Base-by-base conservation (phyloP, 2,113 vertebrate genomes). In the Grammomys dolichurus region DNA sequence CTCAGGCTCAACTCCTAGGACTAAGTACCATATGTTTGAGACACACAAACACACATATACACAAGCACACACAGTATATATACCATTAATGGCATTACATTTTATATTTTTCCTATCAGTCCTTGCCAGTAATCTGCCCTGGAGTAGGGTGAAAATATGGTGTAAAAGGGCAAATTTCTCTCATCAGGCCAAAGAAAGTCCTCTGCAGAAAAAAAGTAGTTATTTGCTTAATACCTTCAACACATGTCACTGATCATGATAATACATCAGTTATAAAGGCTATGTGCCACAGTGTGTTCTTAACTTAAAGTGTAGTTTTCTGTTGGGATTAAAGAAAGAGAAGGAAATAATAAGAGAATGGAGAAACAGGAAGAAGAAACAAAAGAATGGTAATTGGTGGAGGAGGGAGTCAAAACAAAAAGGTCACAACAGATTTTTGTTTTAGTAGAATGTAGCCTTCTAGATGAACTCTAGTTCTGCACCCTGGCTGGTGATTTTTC, bases 401-500 rank as follows among this genome's bases (percentile, higher is more conserved):
- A 13, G 72, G 0, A 5, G 5, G 14, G 8, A 51, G 4, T 17
- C 2, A 91, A 70, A 81, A 69, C 84, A 20, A 28, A 91, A 91
- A 86, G 40, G 9, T 14, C 46, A 40, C 4, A n/a, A 10, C 7
- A 67, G 43, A 75, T 56, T 69, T 58, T 95, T 85, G 24, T 51
- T 85, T 92, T 81, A 77, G 46, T 51, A 46, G 48, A 28, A 31
- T 48, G 91, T 87, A 88, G 81, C 43, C 77, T 93, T n/a, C 80
- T 58, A 87, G 54, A 24, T 92, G 90, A 95, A 67, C 78, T 85
- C 56, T 86, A 46, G n/a, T 77, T n/a, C 78, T 46, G 7, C 33
- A 70, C 72, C 43, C 73, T 94, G 76, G 33, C 69, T 89, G 77
- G 26, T 72, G 69, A 72, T 96, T 95, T 95, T 51, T 96, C 48